phyloP scores from a whole-genome alignment of 2,797 vertebrate species.

The Poecilia gillii region DNA sequence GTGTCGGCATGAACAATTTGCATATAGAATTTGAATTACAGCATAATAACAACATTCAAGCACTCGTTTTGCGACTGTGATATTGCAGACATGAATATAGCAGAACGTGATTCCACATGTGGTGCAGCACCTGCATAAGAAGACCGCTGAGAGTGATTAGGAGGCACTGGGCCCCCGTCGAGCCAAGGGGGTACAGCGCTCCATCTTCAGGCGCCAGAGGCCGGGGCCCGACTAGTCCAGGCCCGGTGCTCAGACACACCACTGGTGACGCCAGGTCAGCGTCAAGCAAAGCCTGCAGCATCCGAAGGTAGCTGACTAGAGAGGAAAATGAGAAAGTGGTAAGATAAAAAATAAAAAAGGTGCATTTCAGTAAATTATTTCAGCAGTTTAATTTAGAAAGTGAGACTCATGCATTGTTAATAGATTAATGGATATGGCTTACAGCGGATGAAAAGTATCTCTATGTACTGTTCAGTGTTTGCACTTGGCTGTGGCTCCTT shows the following conservation, averaged over 20 bases:
- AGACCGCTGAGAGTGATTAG: conserved; percentile 86
- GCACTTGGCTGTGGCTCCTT: background rate
- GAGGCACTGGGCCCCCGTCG: conserved; percentile 78
- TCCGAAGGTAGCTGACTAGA: conserved; percentile 85
- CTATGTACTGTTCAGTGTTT: background rate
- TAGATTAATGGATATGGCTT: background rate
- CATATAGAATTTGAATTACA: background rate
- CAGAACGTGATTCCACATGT: background rate
- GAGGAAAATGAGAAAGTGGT: conserved; percentile 6
- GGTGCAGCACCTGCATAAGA: conserved; percentile 79
- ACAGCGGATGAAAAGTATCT: background rate
- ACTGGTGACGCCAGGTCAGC: conserved; percentile 85
- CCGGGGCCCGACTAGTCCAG: conserved; percentile 48
- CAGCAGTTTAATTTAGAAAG: background rate
- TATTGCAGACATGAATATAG: background rate
- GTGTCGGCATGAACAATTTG: background rate
- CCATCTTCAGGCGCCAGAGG: conserved; percentile 73
- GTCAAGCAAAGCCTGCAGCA: conserved; percentile 85
- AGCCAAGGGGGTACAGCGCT: conserved; percentile 83
- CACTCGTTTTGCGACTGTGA: background rate
- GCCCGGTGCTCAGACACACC: conserved; percentile 72
- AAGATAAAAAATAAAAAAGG: background rate
- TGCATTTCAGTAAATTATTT: background rate
- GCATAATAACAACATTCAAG: background rate
- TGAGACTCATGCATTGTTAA: background rate